Evolutionary conservation across 2,888 invertebrate genomes (phyloP).

Genomic region (Cerceris rybyensis): DNA sequence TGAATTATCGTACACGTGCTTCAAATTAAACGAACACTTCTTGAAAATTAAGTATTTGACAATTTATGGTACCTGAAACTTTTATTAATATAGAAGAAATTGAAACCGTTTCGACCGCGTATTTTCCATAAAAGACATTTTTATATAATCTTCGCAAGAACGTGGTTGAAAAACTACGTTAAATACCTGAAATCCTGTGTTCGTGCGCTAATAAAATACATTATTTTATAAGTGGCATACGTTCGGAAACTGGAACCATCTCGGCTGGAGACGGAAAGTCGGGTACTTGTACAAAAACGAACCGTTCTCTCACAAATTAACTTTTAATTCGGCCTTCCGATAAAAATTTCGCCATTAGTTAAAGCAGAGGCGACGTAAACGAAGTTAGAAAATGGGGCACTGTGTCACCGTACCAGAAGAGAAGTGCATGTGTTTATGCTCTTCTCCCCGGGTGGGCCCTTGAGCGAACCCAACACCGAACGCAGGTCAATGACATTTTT

Average conservation of each 20-base stretch:
- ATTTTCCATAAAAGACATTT: slow-evolving; percentile 7
- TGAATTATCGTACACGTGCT: too few relatives aligned
- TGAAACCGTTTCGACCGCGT: not conserved
- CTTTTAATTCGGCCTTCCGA: too few relatives aligned
- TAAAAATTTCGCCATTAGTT: too few relatives aligned
- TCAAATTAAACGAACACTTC: too few relatives aligned
- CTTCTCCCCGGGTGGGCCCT: too few relatives aligned
- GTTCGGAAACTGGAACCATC: slow-evolving; percentile 56
- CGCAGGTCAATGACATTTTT: too few relatives aligned
- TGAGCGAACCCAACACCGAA: too few relatives aligned
- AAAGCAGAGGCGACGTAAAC: too few relatives aligned
- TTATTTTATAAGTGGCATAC: slow-evolving; percentile 40
- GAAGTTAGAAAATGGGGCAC: too few relatives aligned
- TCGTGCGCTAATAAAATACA: slow-evolving; percentile 53
- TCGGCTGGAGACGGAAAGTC: slow-evolving; percentile 55
- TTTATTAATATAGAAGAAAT: not conserved
- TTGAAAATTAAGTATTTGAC: not conserved
- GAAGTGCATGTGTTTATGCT: too few relatives aligned
- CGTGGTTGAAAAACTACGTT: slow-evolving; percentile 18
- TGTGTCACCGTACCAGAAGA: too few relatives aligned
- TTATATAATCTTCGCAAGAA: slow-evolving; percentile 2
- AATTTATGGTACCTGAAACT: not conserved
- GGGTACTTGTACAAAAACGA: slow-evolving; percentile 39
- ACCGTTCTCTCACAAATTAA: too few relatives aligned
- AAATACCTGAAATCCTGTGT: not conserved